Evolutionary conservation across 2,113 vertebrate species (phyloP), one percentile per base, ranked within the genome.

Genomic region (Lynx canadensis): DNA sequence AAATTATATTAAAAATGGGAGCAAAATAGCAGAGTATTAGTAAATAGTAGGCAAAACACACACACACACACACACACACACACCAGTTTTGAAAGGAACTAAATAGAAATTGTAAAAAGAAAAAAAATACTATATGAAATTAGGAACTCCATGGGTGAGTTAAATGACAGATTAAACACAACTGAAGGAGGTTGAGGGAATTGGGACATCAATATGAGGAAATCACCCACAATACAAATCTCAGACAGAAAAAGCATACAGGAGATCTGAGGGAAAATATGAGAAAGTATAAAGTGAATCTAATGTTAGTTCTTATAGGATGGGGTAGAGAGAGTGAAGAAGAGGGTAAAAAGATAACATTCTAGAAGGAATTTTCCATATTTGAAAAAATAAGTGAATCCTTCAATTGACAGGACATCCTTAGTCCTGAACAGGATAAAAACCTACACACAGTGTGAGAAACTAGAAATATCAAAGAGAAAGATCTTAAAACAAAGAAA

Each of bases 131-230:
- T 38, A n/a, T 65, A 92, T 91, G 36, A 73, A 93, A 71, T 82
- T 65, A 78, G 65, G 68, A 93, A 57, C 15, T 84, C 5, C n/a
- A 15, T 86, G 31, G 33, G 8, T 88, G 29, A 60, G 4, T 89
- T 92, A 95, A 94, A 21, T 93, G 55, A 88, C 15, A 82, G 66
- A 82, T 48, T 96, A 94, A 69, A 83, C 23, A 50, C 2, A 78
- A 45, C 14, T 80, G 33, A 89, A 79, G 33, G 38, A 91, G 79
- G 41, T 11, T 94, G 45, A 83, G 25, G 8, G 1, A 41, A 57
- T 27, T 84, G 10, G 78, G 83, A 91, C 38, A 73, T 57, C 15
- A 65, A 1, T 71, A 16, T 60, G 15, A 83, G 78, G 36, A 96
- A 91, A 69, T 91, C 7, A 94, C 29, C 2, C 14, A 41, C 38